Base-by-base conservation (phyloP, 1,140 invertebrate species). In the Pachyrhynchus sulphureomaculatus region DNA sequence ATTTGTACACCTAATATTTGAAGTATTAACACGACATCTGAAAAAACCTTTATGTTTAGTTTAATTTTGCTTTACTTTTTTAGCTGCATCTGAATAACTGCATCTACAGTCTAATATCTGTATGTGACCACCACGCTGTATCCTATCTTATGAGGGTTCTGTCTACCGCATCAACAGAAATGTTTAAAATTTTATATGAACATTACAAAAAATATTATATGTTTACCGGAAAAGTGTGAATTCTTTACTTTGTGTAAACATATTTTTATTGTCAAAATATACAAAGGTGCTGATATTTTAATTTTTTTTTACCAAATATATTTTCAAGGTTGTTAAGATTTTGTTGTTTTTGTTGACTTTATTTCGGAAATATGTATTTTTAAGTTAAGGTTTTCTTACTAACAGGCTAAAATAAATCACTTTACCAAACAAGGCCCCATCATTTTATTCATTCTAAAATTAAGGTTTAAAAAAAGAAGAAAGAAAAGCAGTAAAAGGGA, bases 191-290 rank as follows among this genome's bases (percentile, higher is more conserved):
- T 44, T 65, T 72, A 55, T 67, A 71, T 48, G 66, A 70, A 24
- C 62, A 72, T 67, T 76, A 75, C 48, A 76, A 70, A 34, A 75
- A 71, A 67, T 75, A 70, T 67, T 73, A 76, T 58, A 70, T 62
- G 57, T 75, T 74, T 66, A 74, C 71, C 8, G 74, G 75, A 33
- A 76, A 74, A 71, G 70, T 73, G 4, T 75, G 64, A 74, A 45
- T 49, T 5, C 4, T 39, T 9, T 33, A 4, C 34, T 47, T 44
- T 44, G 3, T 3, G 3, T 3, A 20, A 21, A 4, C 5, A 9
- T 18, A 44, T 6, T 18, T 44, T 18, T 20, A 20, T 21, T 17
- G 5, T 44, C 21, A 5, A 44, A 18, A 18, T 21, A 5, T 18
- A 6, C 17, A 18, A 4, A 6, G 15, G 17, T 20, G 6, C 13